Percentiles rank a stretch among this genome's conserved stretches.
Evolutionary conservation across 2,888 invertebrate species (phyloP).

Genomic region (Thalpophila matura): DNA sequence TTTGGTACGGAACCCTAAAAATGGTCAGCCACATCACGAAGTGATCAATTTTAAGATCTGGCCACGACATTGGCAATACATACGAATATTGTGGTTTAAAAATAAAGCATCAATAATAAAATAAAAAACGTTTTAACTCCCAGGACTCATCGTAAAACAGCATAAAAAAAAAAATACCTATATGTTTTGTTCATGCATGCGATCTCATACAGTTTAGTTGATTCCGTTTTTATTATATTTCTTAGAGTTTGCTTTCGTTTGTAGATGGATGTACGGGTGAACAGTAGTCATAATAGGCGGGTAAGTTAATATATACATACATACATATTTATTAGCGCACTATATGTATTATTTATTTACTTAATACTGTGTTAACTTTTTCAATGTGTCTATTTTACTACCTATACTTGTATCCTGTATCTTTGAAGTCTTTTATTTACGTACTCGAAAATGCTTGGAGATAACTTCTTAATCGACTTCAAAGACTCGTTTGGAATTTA

Average conservation of each 20-base stretch:
- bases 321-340: constrained; percentile 75
- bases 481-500: no score
- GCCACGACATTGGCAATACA: no score
- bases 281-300: constrained; percentile 91
- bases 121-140: background rate
- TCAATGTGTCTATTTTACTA: constrained; percentile 34
- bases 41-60: no score
- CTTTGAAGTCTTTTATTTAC: no score
- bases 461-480: no score
- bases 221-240: constrained; percentile 75
- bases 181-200: constrained; percentile 59
- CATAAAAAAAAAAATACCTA: constrained; percentile 11
- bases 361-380: constrained; percentile 56
- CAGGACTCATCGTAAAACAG: constrained; percentile 31
- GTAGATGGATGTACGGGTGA: constrained; percentile 91
- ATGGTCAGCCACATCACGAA: no score
- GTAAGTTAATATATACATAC: constrained; percentile 84
- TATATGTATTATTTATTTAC: constrained; percentile 56
- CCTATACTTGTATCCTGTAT: no score
- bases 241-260: constrained; percentile 89
- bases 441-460: background rate
- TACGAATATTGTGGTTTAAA: no score
- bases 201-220: constrained; percentile 66
- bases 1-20: no score
- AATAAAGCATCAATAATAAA: no score